Base-by-base conservation (phyloP, 2,888 invertebrate species). In the Hypena proboscidalis region DNA sequence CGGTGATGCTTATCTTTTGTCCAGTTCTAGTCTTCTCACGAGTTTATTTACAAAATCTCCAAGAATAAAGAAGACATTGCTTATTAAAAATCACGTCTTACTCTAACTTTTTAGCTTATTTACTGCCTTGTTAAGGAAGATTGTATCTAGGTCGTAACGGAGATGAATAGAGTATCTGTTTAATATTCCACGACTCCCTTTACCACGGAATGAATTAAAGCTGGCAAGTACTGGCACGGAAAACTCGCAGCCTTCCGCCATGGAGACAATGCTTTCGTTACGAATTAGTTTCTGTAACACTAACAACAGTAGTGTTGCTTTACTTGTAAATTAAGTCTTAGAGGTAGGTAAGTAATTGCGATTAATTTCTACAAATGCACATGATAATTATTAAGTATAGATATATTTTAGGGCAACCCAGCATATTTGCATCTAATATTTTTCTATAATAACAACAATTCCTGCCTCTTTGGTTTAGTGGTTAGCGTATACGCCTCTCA, bases 201-300 rank as follows among this genome's bases (percentile, higher is more conserved):
- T 58, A 43, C 53, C 49, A 36, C 57, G 67, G 57, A 66, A 71
- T 76, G 74, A 78, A 82, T 80, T 80, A 78, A 78, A 78, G 68
- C 66, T 54, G 44, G 63, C 58, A 64, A 68, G 65, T 69, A 72
- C 48, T 50, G 50, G 39, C 51, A 19, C 26, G 46, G 47, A 73
- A 72, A 71, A 54, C 54, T 47, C 50, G 27, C 63, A 56, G 48
- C 50, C 48, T 58, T 63, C 55, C 58, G 55, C 46, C 45, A 19
- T 29, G 47, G 44, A 4, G 30, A 39, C 29, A 17, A 27, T 29
- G 44, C 52, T 47, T 53, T 65, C 60, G 40, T 47, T 53, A 44
- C 39, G 43, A 52, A 65, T 48, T 64, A 64, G 51, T 64, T 65
- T 57, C 46, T 38, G 27, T 41, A 25, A 29, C 25, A 38, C 27